phyloP scores from a whole-genome alignment of 1,140 invertebrate species.

The Batillaria attramentaria region DNA sequence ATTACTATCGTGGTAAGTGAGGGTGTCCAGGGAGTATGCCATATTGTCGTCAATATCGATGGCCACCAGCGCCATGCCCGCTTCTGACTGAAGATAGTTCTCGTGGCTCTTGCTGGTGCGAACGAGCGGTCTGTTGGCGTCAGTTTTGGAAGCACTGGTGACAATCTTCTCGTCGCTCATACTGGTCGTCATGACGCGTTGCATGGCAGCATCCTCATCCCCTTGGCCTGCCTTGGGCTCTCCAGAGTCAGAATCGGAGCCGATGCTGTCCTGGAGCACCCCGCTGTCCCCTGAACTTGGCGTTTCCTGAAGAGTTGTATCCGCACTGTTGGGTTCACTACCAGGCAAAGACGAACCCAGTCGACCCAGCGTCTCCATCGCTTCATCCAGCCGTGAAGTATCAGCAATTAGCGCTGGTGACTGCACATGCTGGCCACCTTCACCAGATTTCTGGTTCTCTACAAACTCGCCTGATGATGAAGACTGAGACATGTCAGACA shows the following conservation, averaged over 20 bases:
- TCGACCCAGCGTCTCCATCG: slow-evolving; percentile 31
- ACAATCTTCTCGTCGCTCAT: slow-evolving; percentile 68
- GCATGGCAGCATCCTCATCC: slow-evolving; percentile 10
- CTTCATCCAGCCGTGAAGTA: slow-evolving; percentile 25
- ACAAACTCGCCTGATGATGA: slow-evolving; percentile 40
- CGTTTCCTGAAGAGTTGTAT: slow-evolving; percentile 34
- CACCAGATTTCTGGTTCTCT: slow-evolving; percentile 6
- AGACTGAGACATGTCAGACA: slow-evolving; percentile 46
- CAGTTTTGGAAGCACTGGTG: slow-evolving; percentile 24
- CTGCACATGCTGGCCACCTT: not conserved
- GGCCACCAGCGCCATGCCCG: slow-evolving; percentile 56
- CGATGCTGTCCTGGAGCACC: slow-evolving; percentile 40
- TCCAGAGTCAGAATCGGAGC: slow-evolving; percentile 36
- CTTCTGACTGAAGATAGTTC: slow-evolving; percentile 63
- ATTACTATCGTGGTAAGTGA: slow-evolving; percentile 82
- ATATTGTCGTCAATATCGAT: slow-evolving; percentile 90
- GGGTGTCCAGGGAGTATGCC: slow-evolving; percentile 90
- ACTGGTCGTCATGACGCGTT: slow-evolving; percentile 51
- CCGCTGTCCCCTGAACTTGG: slow-evolving; percentile 47
- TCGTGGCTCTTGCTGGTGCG: slow-evolving; percentile 70
- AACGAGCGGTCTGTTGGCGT: slow-evolving; percentile 47
- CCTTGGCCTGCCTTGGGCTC: slow-evolving; percentile 1
- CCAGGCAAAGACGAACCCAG: slow-evolving; percentile 27
- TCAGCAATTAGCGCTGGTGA: not conserved
- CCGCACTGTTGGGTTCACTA: slow-evolving; percentile 27